These are phyloP conservation scores for Tenthredo notha DNA, from an alignment of 2,888 invertebrate species.

Conservation along the genomic window DNA sequence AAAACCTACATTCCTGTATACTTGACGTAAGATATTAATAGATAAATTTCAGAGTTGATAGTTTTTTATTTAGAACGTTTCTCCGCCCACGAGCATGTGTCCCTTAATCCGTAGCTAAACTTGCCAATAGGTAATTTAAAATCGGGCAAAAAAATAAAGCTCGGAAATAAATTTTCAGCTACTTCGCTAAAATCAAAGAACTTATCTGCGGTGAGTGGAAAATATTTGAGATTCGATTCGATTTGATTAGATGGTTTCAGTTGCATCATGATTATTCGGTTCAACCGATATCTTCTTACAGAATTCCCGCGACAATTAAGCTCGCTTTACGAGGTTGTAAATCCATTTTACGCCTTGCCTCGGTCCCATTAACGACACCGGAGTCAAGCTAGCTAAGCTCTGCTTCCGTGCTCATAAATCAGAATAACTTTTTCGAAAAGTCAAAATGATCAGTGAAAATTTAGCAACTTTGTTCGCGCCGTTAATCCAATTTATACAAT, in stretches of 20 bases:
- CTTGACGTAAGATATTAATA: constrained; percentile 1
- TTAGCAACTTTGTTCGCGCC: background rate
- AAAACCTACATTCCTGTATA: background rate
- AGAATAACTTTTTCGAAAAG: constrained; percentile 8
- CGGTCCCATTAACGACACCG: constrained; percentile 20
- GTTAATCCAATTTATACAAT: background rate
- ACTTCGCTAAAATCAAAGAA: background rate
- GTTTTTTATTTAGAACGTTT: background rate
- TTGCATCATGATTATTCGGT: constrained; percentile 17
- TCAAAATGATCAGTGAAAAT: background rate
- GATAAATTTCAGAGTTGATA: background rate
- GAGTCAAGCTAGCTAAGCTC: constrained; percentile 4
- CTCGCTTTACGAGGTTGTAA: constrained; percentile 40
- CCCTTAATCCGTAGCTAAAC: background rate
- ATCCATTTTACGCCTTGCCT: constrained; percentile 40
- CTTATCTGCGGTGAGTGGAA: background rate
- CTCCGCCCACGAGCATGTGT: background rate
- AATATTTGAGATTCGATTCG: background rate
- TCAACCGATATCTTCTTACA: background rate
- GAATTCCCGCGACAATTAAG: constrained; percentile 34
- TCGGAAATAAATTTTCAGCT: background rate
- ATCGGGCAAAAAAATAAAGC: background rate
- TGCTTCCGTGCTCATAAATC: constrained; percentile 12
- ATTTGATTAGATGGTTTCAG: background rate
- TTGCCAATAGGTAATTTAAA: background rate